Evolutionary conservation across 2,888 invertebrate species (phyloP).

Genomic region (Melipona bicolor): DNA sequence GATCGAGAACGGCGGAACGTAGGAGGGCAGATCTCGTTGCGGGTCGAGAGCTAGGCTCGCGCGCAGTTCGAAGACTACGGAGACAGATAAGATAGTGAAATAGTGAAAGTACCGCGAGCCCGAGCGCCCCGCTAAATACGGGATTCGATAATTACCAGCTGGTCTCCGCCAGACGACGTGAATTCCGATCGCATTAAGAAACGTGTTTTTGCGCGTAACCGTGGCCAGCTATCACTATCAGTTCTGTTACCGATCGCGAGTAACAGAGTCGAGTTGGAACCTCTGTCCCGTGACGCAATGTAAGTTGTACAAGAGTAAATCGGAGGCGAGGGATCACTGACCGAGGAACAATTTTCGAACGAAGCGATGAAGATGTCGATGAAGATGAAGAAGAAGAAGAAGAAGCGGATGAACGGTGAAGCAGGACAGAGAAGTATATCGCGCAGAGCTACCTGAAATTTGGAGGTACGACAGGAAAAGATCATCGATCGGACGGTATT

Average conservation of each 20-base stretch:
- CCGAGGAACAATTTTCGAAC: neutral
- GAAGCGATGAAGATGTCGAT: neutral
- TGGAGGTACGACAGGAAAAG: neutral
- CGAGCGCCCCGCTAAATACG: conserved; percentile 33
- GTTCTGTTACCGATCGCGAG: neutral
- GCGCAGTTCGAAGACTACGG: conserved; percentile 54
- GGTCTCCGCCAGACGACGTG: conserved; percentile 12
- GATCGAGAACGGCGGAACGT: conserved; percentile 56
- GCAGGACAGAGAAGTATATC: rapidly evolving
- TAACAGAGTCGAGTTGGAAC: neutral
- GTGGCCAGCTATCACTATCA: neutral
- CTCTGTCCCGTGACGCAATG: neutral
- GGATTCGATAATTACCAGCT: conserved; percentile 49
- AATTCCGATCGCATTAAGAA: conserved; percentile 31
- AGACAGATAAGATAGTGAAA: conserved; percentile 57
- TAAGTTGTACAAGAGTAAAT: neutral
- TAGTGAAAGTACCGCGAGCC: conserved; percentile 55
- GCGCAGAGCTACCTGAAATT: neutral
- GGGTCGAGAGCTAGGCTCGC: conserved; percentile 42
- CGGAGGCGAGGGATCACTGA: neutral
- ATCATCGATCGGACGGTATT: neutral
- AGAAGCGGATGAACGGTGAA: no score
- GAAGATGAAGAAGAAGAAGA: neutral
- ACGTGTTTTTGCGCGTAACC: neutral
- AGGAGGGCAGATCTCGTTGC: conserved; percentile 63